Conservation (phyloP, 53 echinoderm and acorn worm genomes). For the Arbacia lixula region DNA sequence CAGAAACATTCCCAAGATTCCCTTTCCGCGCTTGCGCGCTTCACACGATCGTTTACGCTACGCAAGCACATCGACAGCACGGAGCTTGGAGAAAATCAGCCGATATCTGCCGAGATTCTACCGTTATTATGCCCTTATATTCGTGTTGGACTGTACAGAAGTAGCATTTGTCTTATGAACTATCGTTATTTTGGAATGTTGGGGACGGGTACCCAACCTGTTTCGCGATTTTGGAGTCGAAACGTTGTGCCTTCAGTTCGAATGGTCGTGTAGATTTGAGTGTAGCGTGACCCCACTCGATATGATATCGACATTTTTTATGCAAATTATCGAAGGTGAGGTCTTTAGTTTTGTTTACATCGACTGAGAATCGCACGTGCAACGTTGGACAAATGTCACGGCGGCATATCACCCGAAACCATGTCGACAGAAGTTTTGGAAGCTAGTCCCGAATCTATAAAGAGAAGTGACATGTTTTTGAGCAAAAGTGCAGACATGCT, state of each 20-base stretch:
- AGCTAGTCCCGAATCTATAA: constrained; percentile 38
- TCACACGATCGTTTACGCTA: neutral
- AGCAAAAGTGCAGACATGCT: neutral
- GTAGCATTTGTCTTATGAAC: constrained; percentile 8
- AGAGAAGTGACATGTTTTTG: constrained; percentile 23
- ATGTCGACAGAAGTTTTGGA: constrained; percentile 47
- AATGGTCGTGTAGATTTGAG: neutral
- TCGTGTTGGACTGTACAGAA: neutral
- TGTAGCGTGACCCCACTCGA: constrained; percentile 45
- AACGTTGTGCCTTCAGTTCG: constrained; percentile 4
- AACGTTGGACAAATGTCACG: constrained; percentile 32
- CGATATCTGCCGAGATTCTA: constrained; percentile 16
- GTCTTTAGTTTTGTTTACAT: constrained; percentile 29
- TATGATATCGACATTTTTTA: constrained; percentile 45
- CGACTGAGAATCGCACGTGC: constrained; percentile 43
- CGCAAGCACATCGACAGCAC: neutral
- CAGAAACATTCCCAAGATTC: constrained; percentile 46
- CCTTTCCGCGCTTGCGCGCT: constrained; percentile 30
- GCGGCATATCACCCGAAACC: neutral
- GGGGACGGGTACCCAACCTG: too few relatives aligned
- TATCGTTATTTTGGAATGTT: neutral
- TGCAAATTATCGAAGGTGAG: constrained; percentile 25
- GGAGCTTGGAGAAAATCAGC: constrained; percentile 1
- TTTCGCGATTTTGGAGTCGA: neutral
- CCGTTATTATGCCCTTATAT: neutral